Evolutionary conservation across 37 sponge, comb jelly and placozoan genomes (phyloP).

Genomic region (Beroe forskalii): DNA sequence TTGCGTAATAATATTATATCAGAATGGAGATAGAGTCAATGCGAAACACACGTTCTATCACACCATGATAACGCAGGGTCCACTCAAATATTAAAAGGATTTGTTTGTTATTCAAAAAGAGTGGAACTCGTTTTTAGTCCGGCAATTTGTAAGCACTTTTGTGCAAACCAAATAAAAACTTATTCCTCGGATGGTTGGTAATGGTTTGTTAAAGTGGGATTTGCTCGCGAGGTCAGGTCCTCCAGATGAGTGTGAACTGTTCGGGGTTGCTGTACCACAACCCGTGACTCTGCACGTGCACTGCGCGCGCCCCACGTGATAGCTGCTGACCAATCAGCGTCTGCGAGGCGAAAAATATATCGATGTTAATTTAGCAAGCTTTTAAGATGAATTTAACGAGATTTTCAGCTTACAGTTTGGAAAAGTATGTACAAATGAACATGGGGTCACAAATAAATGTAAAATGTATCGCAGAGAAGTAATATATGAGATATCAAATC

Average conservation of each 20-base stretch:
- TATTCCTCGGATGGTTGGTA: conserved; percentile 8
- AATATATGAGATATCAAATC: neutral
- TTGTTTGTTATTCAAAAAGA: conserved; percentile 12
- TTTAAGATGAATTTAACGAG: neutral
- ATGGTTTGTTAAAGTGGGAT: conserved; percentile 18
- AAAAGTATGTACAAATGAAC: neutral
- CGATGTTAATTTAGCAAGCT: neutral
- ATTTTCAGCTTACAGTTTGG: neutral
- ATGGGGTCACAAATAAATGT: neutral
- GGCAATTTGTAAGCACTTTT: conserved; percentile 61
- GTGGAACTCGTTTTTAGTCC: neutral
- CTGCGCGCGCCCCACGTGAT: neutral
- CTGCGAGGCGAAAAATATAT: neutral
- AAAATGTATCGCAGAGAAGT: no score
- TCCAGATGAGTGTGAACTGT: neutral
- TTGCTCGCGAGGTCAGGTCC: neutral
- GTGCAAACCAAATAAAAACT: conserved; percentile 61
- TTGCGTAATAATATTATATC: no score
- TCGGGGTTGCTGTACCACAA: neutral
- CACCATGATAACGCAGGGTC: no score
- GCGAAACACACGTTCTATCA: no score
- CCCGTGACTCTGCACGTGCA: neutral
- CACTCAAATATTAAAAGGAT: conserved; percentile 33
- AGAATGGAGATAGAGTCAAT: no score
- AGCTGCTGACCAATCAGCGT: neutral